Base-by-base conservation (phyloP, 2,113 vertebrate genomes). In the Pogona vitticeps region DNA sequence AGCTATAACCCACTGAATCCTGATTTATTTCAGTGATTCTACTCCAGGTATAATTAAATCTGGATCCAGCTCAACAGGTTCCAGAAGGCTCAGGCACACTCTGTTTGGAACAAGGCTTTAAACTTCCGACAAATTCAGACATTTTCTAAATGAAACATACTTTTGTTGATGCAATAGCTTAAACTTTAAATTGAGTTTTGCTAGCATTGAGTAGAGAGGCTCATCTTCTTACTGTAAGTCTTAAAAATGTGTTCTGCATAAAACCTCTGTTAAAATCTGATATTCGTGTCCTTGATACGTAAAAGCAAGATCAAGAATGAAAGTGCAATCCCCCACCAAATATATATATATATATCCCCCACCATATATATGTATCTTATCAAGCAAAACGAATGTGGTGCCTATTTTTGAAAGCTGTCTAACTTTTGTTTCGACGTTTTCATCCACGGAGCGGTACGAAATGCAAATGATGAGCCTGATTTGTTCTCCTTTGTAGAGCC, bases 401-500 rank as follows among this genome's bases (percentile, higher is more conserved):
- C 96, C 96, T 97, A 15, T 92, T 96, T 96, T 91, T 97, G 96
- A 97, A 96, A 96, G 96, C 95, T 42, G 84, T 93, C 79, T 78
- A 59, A 85, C 33, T 36, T 85, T 95, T 93, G 18, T 76, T 23
- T 93, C 95, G 94, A 94, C 95, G 90, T 94, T 94, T 92, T 94
- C 91, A 90, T 94, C 93, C 89, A 71, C 90, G 91, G 91, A 93
- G 77, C 94, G 93, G 83, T 95, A 93, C 86, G 80, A 95, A 93
- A 90, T 96, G 93, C 92, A 88, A 93, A 95, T 94, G 95, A 95
- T 97, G 95, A 97, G 96, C 97, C 97, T 98, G 97, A 97, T 98
- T 98, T 98, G 96, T 98, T 98, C 97, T 98, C 96, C 97, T 98
- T 97, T 98, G 96, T 97, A 98, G 98, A 98, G 97, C 97, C 98